These are phyloP conservation scores for Thryonomys swinderianus DNA, from an alignment of 2,113 vertebrate species.

Conservation along the genomic window DNA sequence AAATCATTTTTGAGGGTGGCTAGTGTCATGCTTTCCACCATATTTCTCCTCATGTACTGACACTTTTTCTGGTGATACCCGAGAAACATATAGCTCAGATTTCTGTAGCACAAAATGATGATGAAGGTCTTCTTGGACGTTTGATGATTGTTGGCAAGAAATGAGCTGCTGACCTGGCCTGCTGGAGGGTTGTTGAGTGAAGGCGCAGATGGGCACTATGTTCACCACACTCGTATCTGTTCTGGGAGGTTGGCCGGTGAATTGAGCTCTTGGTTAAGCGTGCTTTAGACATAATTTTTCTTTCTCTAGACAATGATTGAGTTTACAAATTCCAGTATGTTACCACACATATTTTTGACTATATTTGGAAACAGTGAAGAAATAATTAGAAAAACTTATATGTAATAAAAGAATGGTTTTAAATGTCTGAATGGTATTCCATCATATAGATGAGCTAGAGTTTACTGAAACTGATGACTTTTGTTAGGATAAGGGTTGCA, in stretches of 20 bases:
- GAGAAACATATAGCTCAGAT: background rate
- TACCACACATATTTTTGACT: background rate
- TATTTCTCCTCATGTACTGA: background rate
- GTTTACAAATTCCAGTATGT: background rate
- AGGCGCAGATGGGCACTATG: background rate
- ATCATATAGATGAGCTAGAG: background rate
- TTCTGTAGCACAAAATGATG: background rate
- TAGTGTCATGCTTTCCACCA: background rate
- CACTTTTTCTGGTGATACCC: background rate
- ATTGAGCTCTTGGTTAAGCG: background rate
- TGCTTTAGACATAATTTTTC: background rate
- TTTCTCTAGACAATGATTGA: background rate
- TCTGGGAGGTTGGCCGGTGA: background rate
- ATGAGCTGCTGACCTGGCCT: background rate
- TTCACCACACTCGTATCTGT: background rate
- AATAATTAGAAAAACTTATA: background rate
- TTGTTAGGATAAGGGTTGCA: background rate
- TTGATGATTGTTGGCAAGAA: background rate
- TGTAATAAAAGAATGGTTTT: background rate
- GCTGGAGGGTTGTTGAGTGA: background rate
- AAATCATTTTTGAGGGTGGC: background rate
- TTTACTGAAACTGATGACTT: slow-evolving; percentile 24
- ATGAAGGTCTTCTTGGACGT: background rate
- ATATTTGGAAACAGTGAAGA: background rate
- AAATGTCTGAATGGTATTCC: background rate